These are phyloP conservation scores for Lasius platythorax DNA, from an alignment of 2,888 invertebrate species.

Conservation along the genomic window DNA sequence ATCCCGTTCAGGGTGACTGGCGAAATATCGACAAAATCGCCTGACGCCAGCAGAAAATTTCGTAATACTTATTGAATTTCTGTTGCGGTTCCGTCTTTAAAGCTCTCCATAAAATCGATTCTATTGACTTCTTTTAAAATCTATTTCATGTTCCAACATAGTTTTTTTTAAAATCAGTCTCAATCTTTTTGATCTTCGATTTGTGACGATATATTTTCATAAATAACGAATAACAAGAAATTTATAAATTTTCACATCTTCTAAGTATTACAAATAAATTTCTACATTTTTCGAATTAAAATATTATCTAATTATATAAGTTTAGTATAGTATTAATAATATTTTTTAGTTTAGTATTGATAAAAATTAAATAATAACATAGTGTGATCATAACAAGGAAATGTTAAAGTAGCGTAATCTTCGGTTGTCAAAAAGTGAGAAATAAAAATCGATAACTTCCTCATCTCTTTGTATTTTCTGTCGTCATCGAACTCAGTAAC, in stretches of 20 bases:
- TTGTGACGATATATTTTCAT: not conserved
- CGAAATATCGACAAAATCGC: constrained; percentile 51
- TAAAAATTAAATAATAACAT: constrained; percentile 1
- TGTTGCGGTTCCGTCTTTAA: constrained; percentile 60
- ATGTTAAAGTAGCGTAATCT: not conserved
- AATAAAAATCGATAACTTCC: not conserved
- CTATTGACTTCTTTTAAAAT: constrained; percentile 6
- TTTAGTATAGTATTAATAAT: not conserved
- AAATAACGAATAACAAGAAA: not conserved
- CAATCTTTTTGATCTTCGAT: not conserved
- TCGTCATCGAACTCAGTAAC: constrained; percentile 22
- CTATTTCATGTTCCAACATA: not conserved
- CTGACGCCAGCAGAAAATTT: constrained; percentile 62
- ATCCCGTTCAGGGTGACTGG: constrained; percentile 56
- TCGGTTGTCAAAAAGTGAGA: not conserved
- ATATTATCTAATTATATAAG: not conserved
- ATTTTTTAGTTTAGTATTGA: too few relatives aligned
- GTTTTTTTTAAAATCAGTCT: not conserved
- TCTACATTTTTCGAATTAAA: not conserved
- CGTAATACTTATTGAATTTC: constrained; percentile 67
- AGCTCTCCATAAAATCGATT: constrained; percentile 4
- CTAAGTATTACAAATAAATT: not conserved
- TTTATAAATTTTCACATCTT: not conserved
- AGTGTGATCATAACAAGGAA: not conserved
- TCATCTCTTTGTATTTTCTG: constrained; percentile 2